Evolutionary conservation across 2,888 invertebrate species (phyloP).

Genomic region (Alitta virens): DNA sequence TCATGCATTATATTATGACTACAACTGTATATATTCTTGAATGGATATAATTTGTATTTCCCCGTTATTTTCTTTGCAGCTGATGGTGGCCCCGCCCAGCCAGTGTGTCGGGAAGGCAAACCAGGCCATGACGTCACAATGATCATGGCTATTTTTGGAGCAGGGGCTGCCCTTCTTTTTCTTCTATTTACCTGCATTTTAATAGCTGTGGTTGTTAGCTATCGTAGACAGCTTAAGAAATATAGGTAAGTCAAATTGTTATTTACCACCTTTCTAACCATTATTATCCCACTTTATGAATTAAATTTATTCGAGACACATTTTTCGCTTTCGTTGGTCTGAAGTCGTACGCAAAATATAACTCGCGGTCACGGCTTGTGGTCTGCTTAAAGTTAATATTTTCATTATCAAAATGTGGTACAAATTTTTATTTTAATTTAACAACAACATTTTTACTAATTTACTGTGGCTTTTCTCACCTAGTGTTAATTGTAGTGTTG

Average conservation of each 20-base stretch:
- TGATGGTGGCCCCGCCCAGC: background rate
- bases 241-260: slow-evolving; percentile 7
- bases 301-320: background rate
- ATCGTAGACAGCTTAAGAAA: slow-evolving; percentile 9
- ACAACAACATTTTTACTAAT: no score
- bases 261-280: background rate
- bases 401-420: no score
- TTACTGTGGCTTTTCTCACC: no score
- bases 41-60: background rate
- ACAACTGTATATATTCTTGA: no score
- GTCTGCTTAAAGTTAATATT: no score
- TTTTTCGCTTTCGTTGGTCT: no score
- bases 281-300: background rate
- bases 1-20: no score
- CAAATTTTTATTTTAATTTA: no score
- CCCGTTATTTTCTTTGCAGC: background rate
- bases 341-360: no score
- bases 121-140: slow-evolving; percentile 4
- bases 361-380: no score
- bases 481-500: no score
- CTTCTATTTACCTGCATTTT: slow-evolving; percentile 15
- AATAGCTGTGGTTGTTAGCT: slow-evolving; percentile 14
- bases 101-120: slow-evolving; percentile 11
- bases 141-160: slow-evolving; percentile 12
- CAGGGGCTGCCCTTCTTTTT: slow-evolving; percentile 11